Conservation (phyloP, 2,888 invertebrate species). For the Meghimatium bilineatum region DNA sequence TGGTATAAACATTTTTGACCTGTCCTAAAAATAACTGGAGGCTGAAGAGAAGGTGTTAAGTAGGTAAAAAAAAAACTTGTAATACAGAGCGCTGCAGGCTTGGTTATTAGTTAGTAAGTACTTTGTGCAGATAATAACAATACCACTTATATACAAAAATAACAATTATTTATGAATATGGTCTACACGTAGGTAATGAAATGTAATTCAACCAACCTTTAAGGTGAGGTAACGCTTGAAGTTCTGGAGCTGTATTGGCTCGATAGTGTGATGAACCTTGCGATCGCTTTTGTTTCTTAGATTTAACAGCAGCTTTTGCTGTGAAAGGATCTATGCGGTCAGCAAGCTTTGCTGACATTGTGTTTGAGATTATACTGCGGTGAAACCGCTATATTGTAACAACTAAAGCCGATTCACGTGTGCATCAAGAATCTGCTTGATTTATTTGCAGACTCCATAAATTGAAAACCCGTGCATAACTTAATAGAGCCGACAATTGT, state of each 20-base stretch:
- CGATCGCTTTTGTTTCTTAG: slow-evolving; percentile 98
- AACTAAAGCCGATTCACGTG: slow-evolving; percentile 50
- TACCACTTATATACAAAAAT: no score
- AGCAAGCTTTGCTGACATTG: slow-evolving; percentile 82
- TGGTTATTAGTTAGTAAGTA: no score
- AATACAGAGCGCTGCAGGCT: no score
- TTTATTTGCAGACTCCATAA: slow-evolving; percentile 50
- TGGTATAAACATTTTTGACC: no score
- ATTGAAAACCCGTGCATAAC: slow-evolving; percentile 54
- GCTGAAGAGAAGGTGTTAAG: no score
- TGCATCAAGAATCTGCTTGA: slow-evolving; percentile 50
- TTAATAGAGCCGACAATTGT: slow-evolving; percentile 51
- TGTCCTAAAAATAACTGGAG: no score
- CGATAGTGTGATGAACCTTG: slow-evolving; percentile 99
- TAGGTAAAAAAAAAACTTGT: no score
- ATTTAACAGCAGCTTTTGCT: slow-evolving; percentile 95
- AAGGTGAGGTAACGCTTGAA: slow-evolving; percentile 95
- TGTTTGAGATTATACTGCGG: slow-evolving; percentile 63
- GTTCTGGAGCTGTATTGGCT: slow-evolving; percentile 97
- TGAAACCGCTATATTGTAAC: slow-evolving; percentile 48
- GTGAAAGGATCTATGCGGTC: slow-evolving; percentile 99
- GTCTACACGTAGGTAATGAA: no score
- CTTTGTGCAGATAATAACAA: no score
- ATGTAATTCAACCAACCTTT: slow-evolving; percentile 85
- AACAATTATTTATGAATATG: no score